phyloP scores from a whole-genome alignment of 92 coral and sea anemone genomes.

The Siderastrea radians region DNA sequence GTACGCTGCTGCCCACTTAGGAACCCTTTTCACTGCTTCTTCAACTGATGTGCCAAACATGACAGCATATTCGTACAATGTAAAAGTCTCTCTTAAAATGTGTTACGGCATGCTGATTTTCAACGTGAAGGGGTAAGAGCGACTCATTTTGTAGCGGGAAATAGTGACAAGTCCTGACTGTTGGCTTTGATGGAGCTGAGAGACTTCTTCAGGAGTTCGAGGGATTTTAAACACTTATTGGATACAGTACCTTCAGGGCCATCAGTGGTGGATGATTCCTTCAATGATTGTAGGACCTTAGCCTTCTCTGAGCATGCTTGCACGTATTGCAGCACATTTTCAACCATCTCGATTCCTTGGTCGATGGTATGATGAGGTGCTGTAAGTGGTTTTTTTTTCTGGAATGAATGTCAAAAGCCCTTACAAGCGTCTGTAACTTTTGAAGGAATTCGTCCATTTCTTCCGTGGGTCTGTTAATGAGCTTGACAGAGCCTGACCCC shows the following conservation, averaged over 20 bases:
- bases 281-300: slow-evolving; percentile 47
- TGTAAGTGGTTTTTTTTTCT: slow-evolving; percentile 11
- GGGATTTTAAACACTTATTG: slow-evolving; percentile 25
- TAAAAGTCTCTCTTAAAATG: too few species aligned
- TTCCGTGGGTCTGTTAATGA: slow-evolving; percentile 55
- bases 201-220: too few species aligned
- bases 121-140: too few species aligned
- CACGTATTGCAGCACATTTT: slow-evolving; percentile 33
- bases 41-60: too few species aligned
- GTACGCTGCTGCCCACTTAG: too few species aligned
- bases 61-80: too few species aligned
- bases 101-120: too few species aligned
- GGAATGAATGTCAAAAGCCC: slow-evolving; percentile 51
- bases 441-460: slow-evolving; percentile 66
- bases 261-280: slow-evolving; percentile 48
- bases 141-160: too few species aligned
- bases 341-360: slow-evolving; percentile 49
- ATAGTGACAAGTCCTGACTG: too few species aligned
- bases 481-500: slow-evolving; percentile 63
- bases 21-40: too few species aligned
- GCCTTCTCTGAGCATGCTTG: slow-evolving; percentile 34
- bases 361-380: slow-evolving; percentile 37
- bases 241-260: slow-evolving; percentile 65
- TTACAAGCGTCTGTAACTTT: slow-evolving; percentile 41
- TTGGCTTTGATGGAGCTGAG: too few species aligned